Evolutionary conservation across 53 echinoderm and acorn worm species (phyloP).

Genomic region (Astropecten irregularis): DNA sequence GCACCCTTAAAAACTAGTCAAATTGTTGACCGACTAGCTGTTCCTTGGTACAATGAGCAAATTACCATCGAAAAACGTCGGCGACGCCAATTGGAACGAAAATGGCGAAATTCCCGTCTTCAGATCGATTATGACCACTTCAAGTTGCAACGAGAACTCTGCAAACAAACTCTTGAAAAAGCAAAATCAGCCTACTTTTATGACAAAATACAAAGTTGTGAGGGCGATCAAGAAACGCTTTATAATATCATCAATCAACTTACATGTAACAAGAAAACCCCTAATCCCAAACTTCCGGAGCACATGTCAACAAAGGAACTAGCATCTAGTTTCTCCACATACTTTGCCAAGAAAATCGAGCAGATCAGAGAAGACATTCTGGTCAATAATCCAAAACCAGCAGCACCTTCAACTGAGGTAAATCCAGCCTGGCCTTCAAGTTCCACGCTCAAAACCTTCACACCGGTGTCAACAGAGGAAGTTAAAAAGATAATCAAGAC

Average conservation of each 20-base stretch:
- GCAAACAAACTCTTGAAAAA: neutral
- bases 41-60: constrained; percentile 27
- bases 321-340: constrained; percentile 14
- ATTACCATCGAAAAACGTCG: constrained; percentile 36
- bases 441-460: neutral
- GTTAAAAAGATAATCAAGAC: constrained; percentile 8
- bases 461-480: neutral
- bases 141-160: constrained; percentile 33
- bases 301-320: neutral
- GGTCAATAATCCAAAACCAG: neutral
- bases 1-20: neutral
- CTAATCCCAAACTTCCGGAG: neutral
- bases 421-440: too few species aligned
- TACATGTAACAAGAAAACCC: constrained; percentile 5
- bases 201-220: constrained; percentile 31
- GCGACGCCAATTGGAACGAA: constrained; percentile 30
- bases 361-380: constrained; percentile 15
- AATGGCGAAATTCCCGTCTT: constrained; percentile 23
- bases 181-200: constrained; percentile 34
- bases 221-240: constrained; percentile 11
- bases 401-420: too few species aligned
- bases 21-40: neutral
- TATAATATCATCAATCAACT: constrained; percentile 21
- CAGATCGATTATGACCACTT: neutral
- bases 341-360: constrained; percentile 33